Evolutionary conservation across 2,888 invertebrate genomes (phyloP).

Genomic region (Podabrus alpinus): DNA sequence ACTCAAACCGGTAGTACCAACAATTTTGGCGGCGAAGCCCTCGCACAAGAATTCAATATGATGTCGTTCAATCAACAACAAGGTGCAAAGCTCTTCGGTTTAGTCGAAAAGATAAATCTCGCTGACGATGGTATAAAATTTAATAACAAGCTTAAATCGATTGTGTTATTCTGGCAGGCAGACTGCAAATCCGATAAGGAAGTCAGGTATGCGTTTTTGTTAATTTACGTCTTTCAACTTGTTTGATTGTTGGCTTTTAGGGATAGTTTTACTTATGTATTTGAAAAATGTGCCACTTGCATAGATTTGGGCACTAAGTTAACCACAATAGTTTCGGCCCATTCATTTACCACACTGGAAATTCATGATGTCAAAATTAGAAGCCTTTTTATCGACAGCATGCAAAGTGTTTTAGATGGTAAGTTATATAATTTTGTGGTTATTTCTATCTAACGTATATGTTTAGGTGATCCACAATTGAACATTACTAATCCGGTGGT

Average conservation of each 20-base stretch:
- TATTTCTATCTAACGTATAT: background rate
- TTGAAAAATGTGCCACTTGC: slow-evolving; percentile 46
- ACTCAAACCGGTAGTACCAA: slow-evolving; percentile 1
- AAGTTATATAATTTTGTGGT: slow-evolving; percentile 10
- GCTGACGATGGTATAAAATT: slow-evolving; percentile 52
- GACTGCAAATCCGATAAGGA: slow-evolving; percentile 45
- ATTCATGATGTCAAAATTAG: slow-evolving; percentile 37
- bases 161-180: slow-evolving; percentile 45
- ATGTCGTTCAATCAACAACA: slow-evolving; percentile 4
- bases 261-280: slow-evolving; percentile 46
- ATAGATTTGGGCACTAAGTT: slow-evolving; percentile 47
- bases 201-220: slow-evolving; percentile 42
- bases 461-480: slow-evolving; percentile 29
- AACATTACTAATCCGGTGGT: slow-evolving; percentile 36
- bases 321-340: slow-evolving; percentile 47
- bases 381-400: slow-evolving; percentile 43
- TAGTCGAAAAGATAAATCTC: slow-evolving; percentile 44
- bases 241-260: slow-evolving; percentile 38
- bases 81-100: slow-evolving; percentile 41
- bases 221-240: background rate
- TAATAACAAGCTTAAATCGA: slow-evolving; percentile 50
- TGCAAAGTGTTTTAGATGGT: slow-evolving; percentile 49
- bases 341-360: slow-evolving; percentile 42
- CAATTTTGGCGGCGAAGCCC: background rate
- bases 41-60: background rate